These are phyloP conservation scores for Palloptera scutellata DNA, from an alignment of 2,888 invertebrate genomes.

Conservation along the genomic window DNA sequence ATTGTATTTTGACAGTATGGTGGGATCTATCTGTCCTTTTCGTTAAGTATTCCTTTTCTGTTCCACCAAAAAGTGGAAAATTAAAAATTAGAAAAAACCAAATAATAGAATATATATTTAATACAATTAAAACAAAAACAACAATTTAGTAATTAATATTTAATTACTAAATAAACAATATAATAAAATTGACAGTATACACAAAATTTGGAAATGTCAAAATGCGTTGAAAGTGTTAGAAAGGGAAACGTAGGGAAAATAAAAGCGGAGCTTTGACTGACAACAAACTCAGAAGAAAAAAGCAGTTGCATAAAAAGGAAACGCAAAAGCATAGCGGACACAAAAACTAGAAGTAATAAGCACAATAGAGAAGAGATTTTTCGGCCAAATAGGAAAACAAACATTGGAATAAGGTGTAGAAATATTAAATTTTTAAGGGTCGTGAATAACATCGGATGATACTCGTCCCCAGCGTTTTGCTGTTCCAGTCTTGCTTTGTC, in stretches of 20 bases:
- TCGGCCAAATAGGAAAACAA: slow-evolving; percentile 15
- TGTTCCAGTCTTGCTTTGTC: too few species aligned
- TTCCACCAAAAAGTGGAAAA: slow-evolving; percentile 20
- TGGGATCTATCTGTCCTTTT: not conserved
- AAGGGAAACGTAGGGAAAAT: slow-evolving; percentile 1
- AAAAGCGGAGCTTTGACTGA: slow-evolving; percentile 13
- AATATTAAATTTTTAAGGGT: too few species aligned
- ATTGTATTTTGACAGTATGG: too few species aligned
- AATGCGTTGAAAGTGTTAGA: slow-evolving; percentile 4
- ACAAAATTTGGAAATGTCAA: slow-evolving; percentile 22
- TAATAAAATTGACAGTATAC: not conserved
- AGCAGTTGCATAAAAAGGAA: slow-evolving; percentile 4
- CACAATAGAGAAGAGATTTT: slow-evolving; percentile 11
- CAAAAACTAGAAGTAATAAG: slow-evolving; percentile 5
- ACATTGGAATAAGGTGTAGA: not conserved
- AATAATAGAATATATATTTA: slow-evolving; percentile 23
- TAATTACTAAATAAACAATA: slow-evolving; percentile 16
- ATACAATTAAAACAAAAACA: slow-evolving; percentile 18
- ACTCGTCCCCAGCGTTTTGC: too few species aligned
- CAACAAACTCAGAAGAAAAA: slow-evolving; percentile 18
- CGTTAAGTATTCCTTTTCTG: slow-evolving; percentile 7
- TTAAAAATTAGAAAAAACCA: slow-evolving; percentile 25
- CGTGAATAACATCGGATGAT: too few species aligned
- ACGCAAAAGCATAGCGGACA: not conserved
- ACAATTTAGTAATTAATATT: slow-evolving; percentile 1